Evolutionary conservation across 2,113 vertebrate species (phyloP).

Genomic region (Hydropotes inermis): DNA sequence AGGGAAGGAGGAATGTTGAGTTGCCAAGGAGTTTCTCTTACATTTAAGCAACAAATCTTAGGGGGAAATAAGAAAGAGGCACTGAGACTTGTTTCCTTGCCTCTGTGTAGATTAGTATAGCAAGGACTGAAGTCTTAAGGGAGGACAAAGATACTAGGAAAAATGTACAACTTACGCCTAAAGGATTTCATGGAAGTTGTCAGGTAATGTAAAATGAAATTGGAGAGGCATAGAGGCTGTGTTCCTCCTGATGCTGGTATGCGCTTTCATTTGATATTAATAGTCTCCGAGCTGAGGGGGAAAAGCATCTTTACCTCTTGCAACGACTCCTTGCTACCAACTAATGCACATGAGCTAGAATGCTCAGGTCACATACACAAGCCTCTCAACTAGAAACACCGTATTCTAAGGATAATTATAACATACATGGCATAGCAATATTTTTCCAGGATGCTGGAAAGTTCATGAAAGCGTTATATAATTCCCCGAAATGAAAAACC

Average conservation of each 20-base stretch:
- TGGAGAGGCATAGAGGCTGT: background rate
- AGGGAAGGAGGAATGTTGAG: background rate
- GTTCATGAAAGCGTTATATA: background rate
- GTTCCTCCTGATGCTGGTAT: background rate
- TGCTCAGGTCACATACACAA: background rate
- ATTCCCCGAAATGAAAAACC: conserved; percentile 19
- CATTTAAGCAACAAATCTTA: background rate
- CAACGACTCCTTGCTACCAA: conserved; percentile 1
- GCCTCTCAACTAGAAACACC: background rate
- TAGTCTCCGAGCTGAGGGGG: background rate
- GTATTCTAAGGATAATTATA: background rate
- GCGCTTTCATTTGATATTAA: conserved; percentile 3
- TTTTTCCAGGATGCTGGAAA: background rate
- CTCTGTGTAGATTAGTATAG: background rate
- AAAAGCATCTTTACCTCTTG: background rate
- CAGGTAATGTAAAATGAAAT: background rate
- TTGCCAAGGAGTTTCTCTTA: conserved; percentile 12
- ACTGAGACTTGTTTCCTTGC: background rate
- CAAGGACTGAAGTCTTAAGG: background rate
- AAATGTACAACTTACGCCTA: background rate
- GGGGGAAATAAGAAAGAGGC: background rate
- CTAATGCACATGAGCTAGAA: background rate
- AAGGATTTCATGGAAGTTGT: background rate
- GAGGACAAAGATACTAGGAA: background rate
- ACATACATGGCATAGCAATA: background rate